Conservation (phyloP, 2,113 vertebrate genomes). For the Caranx ignobilis region DNA sequence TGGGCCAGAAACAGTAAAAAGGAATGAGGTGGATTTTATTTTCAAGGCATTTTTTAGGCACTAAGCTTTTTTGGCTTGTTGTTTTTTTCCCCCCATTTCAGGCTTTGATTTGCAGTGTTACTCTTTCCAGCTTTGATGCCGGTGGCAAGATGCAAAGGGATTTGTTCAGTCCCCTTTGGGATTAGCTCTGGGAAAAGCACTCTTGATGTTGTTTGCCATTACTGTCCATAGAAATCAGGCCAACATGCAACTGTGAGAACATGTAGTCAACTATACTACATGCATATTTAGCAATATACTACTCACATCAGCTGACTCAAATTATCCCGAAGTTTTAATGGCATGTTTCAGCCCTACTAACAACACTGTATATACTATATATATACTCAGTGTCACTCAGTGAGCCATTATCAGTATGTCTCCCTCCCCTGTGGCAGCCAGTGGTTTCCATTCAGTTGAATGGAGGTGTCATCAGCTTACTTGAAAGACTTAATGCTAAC, state of each 20-base stretch:
- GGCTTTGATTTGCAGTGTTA: constrained; percentile 58
- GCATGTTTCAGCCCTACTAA: background rate
- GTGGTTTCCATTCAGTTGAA: background rate
- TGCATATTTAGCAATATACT: background rate
- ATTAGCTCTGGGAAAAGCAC: constrained; percentile 56
- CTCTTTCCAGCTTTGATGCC: constrained; percentile 57
- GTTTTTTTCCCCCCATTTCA: constrained; percentile 5
- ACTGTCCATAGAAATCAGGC: constrained; percentile 56
- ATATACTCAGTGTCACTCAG: background rate
- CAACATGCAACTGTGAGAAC: constrained; percentile 33
- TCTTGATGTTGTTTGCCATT: constrained; percentile 60
- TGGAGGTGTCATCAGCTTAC: background rate
- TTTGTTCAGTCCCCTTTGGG: constrained; percentile 63
- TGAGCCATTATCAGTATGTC: background rate
- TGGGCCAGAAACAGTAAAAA: constrained; percentile 18
- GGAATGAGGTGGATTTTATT: constrained; percentile 23
- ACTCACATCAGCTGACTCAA: constrained; percentile 4
- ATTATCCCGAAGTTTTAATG: background rate
- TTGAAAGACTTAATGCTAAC: background rate
- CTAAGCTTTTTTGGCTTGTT: constrained; percentile 10
- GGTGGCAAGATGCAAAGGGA: constrained; percentile 52
- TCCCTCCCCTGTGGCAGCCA: background rate
- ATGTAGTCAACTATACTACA: constrained; percentile 11
- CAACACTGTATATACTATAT: background rate
- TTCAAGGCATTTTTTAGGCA: constrained; percentile 16